phyloP scores from a whole-genome alignment of 1,140 invertebrate species.

The Tetranychus cinnabarinus region DNA sequence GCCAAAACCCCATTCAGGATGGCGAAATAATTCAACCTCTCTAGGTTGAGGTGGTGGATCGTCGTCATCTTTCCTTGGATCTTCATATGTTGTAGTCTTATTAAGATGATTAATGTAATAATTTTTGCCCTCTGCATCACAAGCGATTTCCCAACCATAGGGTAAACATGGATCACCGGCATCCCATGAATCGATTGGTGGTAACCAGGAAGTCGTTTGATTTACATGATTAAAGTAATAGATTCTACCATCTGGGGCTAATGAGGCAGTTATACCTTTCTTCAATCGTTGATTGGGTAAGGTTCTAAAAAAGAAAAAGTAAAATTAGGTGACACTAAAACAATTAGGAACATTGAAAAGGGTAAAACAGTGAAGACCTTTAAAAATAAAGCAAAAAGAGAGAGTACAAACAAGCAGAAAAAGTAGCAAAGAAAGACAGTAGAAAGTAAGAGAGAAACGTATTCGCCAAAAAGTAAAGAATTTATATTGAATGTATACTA shows the following conservation, averaged over 20 bases:
- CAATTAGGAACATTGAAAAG: too few species aligned
- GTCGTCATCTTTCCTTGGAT: slow-evolving; percentile 26
- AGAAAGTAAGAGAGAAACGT: background rate
- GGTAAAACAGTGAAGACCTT: too few species aligned
- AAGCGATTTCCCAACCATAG: slow-evolving; percentile 66
- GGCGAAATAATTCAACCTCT: slow-evolving; percentile 40
- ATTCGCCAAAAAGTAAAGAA: background rate
- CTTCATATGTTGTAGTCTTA: slow-evolving; percentile 68
- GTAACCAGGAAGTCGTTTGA: slow-evolving; percentile 54
- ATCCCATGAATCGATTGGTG: slow-evolving; percentile 51
- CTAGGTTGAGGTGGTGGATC: slow-evolving; percentile 41
- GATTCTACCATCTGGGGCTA: background rate
- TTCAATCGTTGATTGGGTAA: background rate
- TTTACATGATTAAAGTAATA: slow-evolving; percentile 37
- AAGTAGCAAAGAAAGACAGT: background rate
- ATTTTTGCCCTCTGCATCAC: slow-evolving; percentile 45
- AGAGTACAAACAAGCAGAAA: too few species aligned
- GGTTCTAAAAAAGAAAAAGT: background rate
- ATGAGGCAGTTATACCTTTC: background rate
- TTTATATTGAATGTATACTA: too few species aligned
- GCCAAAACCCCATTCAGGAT: slow-evolving; percentile 63
- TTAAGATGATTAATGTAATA: slow-evolving; percentile 57
- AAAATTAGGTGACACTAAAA: background rate
- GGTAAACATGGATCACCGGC: slow-evolving; percentile 27
- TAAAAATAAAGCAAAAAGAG: too few species aligned